phyloP scores from a whole-genome alignment of 1,140 invertebrate genomes.

The Planococcus citri region DNA sequence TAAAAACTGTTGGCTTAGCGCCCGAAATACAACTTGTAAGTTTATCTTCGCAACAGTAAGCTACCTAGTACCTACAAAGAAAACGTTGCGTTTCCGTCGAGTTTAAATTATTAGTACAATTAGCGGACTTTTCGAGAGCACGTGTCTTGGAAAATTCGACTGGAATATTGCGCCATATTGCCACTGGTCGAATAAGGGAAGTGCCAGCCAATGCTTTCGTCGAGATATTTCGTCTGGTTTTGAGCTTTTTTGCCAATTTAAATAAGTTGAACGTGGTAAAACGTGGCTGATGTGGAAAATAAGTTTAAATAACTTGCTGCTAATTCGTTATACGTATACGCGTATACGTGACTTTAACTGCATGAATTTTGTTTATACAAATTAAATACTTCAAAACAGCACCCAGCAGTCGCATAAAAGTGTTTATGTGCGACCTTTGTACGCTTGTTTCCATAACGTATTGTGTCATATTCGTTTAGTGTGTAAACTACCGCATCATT shows the following conservation, averaged over 20 bases:
- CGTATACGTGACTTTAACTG: background rate
- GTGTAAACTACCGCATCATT: background rate
- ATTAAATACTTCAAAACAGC: background rate
- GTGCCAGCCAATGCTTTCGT: background rate
- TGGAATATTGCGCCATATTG: background rate
- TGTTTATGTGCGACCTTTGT: slow-evolving; percentile 2
- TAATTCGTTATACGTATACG: background rate
- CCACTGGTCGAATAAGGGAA: background rate
- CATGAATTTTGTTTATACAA: background rate
- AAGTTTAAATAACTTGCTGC: background rate
- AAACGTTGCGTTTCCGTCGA: too few relatives aligned
- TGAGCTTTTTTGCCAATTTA: background rate
- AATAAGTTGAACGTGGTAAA: background rate
- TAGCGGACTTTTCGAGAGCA: background rate
- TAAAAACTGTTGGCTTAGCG: background rate
- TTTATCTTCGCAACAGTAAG: background rate
- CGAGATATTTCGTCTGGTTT: too few relatives aligned
- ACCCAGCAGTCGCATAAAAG: background rate
- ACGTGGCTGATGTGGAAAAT: background rate
- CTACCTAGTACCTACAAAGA: too few relatives aligned
- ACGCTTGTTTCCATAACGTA: background rate
- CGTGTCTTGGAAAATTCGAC: background rate
- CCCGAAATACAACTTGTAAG: background rate
- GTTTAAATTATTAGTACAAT: background rate
- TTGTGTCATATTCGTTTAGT: background rate